phyloP scores from a whole-genome alignment of 2,888 invertebrate species.

The Artemia sinica region DNA sequence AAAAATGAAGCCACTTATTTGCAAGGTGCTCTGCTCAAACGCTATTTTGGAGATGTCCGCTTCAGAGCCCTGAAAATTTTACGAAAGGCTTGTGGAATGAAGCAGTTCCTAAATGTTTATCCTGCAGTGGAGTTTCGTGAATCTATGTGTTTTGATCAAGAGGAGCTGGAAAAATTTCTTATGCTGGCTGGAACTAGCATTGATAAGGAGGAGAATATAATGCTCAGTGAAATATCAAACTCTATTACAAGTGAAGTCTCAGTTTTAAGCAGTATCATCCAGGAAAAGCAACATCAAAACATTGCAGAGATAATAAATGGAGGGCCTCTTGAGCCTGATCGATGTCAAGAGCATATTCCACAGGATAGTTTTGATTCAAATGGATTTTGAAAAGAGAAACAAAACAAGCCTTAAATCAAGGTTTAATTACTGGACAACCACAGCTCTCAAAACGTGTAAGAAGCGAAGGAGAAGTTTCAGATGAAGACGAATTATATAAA shows the following conservation, averaged over 20 bases:
- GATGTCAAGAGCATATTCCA: background rate
- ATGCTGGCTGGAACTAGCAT: background rate
- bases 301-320: constrained; percentile 8
- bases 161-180: background rate
- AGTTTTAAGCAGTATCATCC: background rate
- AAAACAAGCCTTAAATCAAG: background rate
- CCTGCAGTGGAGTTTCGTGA: background rate
- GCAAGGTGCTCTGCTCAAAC: background rate
- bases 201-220: background rate
- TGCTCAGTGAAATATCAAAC: background rate
- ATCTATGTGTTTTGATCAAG: background rate
- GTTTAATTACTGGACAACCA: background rate
- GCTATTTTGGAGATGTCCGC: constrained; percentile 5
- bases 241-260: background rate
- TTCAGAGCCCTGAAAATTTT: background rate
- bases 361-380: background rate
- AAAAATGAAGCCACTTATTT: constrained; percentile 4
- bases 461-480: constrained; percentile 4
- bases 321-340: background rate
- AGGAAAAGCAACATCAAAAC: background rate
- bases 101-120: background rate
- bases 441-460: background rate
- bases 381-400: background rate
- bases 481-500: background rate
- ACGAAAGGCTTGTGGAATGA: background rate